phyloP scores from a whole-genome alignment of 2,888 invertebrate species.

The Ormyrus pomaceus region DNA sequence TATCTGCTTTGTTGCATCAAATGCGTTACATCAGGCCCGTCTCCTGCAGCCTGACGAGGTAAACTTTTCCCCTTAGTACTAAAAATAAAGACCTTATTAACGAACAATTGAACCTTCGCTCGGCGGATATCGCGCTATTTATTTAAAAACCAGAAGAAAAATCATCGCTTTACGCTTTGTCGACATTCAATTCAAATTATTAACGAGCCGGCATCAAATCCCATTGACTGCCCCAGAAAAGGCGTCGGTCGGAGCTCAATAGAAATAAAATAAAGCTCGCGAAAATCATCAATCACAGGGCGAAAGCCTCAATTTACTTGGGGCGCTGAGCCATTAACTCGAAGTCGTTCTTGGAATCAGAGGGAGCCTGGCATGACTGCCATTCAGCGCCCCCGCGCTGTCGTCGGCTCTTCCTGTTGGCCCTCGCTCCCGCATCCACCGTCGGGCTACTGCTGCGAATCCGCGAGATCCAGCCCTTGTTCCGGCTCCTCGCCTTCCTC shows the following conservation, averaged over 20 bases:
- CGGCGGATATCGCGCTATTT: too few relatives aligned
- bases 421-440: background rate
- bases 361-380: slow-evolving; percentile 22
- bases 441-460: background rate
- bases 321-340: slow-evolving; percentile 65
- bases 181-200: too few relatives aligned
- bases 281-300: too few relatives aligned
- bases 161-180: too few relatives aligned
- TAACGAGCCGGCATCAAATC: too few relatives aligned
- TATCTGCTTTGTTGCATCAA: slow-evolving; percentile 62
- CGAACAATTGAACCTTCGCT: too few relatives aligned
- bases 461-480: background rate
- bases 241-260: too few relatives aligned
- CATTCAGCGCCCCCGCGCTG: background rate
- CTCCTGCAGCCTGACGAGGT: slow-evolving; percentile 8
- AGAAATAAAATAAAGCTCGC: too few relatives aligned
- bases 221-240: too few relatives aligned
- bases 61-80: slow-evolving; percentile 23
- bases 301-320: slow-evolving; percentile 56
- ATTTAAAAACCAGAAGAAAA: too few relatives aligned
- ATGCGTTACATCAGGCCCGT: slow-evolving; percentile 57
- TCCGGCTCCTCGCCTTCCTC: background rate
- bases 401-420: background rate
- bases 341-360: slow-evolving; percentile 9
- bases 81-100: background rate